Base-by-base conservation (phyloP, 2,113 vertebrate genomes). In the Ptyas mucosa region DNA sequence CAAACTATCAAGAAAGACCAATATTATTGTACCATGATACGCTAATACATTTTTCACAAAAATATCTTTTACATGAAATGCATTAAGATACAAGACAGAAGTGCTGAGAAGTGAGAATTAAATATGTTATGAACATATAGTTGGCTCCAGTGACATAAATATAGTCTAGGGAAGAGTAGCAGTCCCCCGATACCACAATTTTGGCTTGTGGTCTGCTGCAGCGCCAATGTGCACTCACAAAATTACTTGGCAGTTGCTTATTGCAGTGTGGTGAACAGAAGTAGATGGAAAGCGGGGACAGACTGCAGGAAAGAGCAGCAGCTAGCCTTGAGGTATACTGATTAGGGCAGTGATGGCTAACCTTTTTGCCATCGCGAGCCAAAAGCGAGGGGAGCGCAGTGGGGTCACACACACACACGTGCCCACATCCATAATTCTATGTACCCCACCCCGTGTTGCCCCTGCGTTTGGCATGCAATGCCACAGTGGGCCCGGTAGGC, bases 1-100 rank as follows among this genome's bases (percentile, higher is more conserved):
- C 93, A 61, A 92, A 93, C 93, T 91, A 94, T 81, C 94, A 95
- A 93, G 94, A 53, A 55, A 81, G 20, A 88, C 61, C 61, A 29
- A 34, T 53, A 75, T 88, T 75, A 53, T n/a, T 64, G 29, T 39
- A 88, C 12, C 49, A 69, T 43, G 64, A 52, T 92, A 75, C 81
- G 58, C 52, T 92, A 39, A 89, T 46, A 89, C 29, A 88, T 85
- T 26, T 34, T 69, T 43, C 29, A 81, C 29, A 43, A 18, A 88
- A 88, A 20, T 52, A 34, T 23, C 29, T 87, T 94, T 95, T 91
- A 55, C 6, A 91, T 92, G 92, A 93, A 95, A 95, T 18, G 26
- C 21, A 54, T n/a, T 3, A 51, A 55, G 51, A n/a, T 7, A 53
- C 26, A 29, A 61, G 24, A 11, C 58, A 61, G 58, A 61, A 18